Evolutionary conservation across 2,888 invertebrate genomes (phyloP).

Genomic region (Neocrepidodera transversa): DNA sequence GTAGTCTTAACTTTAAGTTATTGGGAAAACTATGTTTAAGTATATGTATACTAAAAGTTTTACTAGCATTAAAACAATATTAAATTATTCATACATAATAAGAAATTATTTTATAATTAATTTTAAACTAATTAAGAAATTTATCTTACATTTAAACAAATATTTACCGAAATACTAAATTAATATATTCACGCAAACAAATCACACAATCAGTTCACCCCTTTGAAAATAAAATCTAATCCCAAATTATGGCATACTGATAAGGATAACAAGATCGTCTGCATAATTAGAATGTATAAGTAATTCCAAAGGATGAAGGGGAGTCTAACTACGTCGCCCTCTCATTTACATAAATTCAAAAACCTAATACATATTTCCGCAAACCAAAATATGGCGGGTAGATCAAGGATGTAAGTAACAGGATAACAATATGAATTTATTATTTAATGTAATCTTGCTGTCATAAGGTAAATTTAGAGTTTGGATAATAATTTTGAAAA

Average conservation of each 20-base stretch:
- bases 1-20: too few species aligned
- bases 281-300: conserved; percentile 34
- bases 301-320: conserved; percentile 19
- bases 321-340: conserved; percentile 18
- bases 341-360: conserved; percentile 17
- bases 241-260: conserved; percentile 33
- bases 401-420: not conserved
- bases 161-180: conserved; percentile 3
- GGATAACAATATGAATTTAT: not conserved
- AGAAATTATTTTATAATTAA: too few species aligned
- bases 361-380: conserved; percentile 19
- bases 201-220: not conserved
- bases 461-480: too few species aligned
- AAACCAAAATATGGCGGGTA: conserved; percentile 3
- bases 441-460: not conserved
- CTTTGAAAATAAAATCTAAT: conserved; percentile 18
- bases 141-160: too few species aligned
- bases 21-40: too few species aligned
- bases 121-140: too few species aligned
- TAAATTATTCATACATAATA: too few species aligned
- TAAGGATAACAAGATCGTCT: conserved; percentile 32
- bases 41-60: too few species aligned
- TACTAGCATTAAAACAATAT: too few species aligned
- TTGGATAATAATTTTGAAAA: too few species aligned
- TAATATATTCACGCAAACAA: conserved; percentile 10